These are phyloP conservation scores for Aelia acuminata DNA, from an alignment of 2,888 invertebrate species.

Conservation along the genomic window DNA sequence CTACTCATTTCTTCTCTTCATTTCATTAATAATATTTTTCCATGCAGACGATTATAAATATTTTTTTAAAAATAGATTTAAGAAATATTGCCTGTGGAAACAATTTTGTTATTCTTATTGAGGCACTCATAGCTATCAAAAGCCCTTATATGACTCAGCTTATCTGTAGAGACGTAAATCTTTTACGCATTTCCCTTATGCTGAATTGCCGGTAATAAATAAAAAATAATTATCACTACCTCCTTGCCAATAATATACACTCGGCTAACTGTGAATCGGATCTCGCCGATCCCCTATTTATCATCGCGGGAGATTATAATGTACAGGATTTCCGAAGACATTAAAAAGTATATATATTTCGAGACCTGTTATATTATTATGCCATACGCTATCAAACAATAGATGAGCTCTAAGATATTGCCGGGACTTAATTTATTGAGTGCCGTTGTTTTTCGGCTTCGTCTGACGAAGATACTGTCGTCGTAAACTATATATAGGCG, in stretches of 20 bases:
- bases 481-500: neutral
- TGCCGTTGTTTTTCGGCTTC: neutral
- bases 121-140: neutral
- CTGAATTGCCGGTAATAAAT: neutral
- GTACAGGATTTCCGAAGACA: neutral
- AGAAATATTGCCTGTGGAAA: neutral
- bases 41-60: too few species aligned
- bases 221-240: neutral
- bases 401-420: neutral
- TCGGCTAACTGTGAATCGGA: neutral
- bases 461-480: neutral
- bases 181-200: neutral
- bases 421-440: neutral
- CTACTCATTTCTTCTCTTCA: too few species aligned
- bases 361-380: conserved; percentile 20
- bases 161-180: conserved; percentile 16
- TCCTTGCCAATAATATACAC: neutral
- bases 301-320: neutral
- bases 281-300: neutral
- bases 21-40: too few species aligned
- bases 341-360: conserved; percentile 6
- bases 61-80: too few species aligned
- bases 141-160: neutral
- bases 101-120: neutral
- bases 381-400: neutral